Base-by-base conservation (phyloP, 2,888 invertebrate species). In the Phengaris arion region DNA sequence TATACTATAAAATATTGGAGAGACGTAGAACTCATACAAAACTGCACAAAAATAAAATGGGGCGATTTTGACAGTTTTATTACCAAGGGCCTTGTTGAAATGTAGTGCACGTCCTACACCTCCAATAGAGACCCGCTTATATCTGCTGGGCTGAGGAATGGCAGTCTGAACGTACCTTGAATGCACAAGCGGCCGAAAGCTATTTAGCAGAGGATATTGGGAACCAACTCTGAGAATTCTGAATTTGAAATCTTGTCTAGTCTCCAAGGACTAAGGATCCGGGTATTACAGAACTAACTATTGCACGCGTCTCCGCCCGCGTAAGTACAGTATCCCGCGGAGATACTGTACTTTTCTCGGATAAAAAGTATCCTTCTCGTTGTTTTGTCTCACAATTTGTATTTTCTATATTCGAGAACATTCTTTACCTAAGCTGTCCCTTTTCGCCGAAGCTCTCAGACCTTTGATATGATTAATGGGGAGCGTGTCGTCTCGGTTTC, bases 401-500 rank as follows among this genome's bases (percentile, higher is more conserved):
- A 15, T 57, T 57, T 2, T 35, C 10, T 9, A 22, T 64, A 64
- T 45, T 64, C 35, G 9, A 64, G 35, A 35, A 2, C 64, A 35
- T 64, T 64, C 15, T 64, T 35, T 13, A 35, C 35, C 45, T 13
- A 35, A 64, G 35, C 68, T 45, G 68, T 54, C 72, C 15, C 35
- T 54, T 54, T 68, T 12, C 35, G 22, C 22, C 72, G 52, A 7
- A 72, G n/a, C 52, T 52, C 70, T 54, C 70, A 72, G 72, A 72
- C 54, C 51, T 54, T 52, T 72, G 52, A 72, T 72, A 15, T 72
- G 72, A 72, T 72, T 72, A 51, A 72, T 72, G 51, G 52, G 22
- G 15, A 15, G 6, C 52, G 15, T 35, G 52, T 72, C 72, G 54
- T 72, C 51, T 72, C 51, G 72, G 52, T 54, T 72, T 52, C 35